Conservation (phyloP, 1,140 invertebrate species). For the Globodera ellingtonae region DNA sequence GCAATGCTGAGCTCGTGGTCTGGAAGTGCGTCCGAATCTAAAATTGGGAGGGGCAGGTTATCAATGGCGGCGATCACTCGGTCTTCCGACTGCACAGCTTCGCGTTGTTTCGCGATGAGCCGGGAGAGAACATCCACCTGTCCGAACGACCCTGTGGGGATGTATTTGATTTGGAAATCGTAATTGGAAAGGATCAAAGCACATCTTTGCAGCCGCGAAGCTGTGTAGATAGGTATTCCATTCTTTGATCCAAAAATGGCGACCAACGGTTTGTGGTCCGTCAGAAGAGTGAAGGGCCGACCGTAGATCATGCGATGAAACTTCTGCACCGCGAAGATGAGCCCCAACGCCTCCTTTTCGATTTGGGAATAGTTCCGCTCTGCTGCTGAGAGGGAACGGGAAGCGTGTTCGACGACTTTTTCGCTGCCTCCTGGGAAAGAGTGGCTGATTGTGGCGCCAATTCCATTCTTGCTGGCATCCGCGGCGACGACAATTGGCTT, state of each 20-base stretch:
- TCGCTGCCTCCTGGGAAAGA: conserved; percentile 38
- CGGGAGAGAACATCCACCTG: conserved; percentile 38
- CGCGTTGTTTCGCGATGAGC: conserved; percentile 20
- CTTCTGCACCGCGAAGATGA: background rate
- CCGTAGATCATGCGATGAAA: conserved; percentile 70
- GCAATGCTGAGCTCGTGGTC: background rate
- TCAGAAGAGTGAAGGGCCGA: conserved; percentile 62
- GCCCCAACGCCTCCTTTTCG: conserved; percentile 68
- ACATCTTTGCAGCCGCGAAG: conserved; percentile 24
- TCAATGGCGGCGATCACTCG: background rate
- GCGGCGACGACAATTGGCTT: conserved; percentile 48
- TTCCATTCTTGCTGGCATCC: conserved; percentile 54
- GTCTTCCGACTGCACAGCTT: conserved; percentile 19
- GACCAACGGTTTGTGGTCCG: conserved; percentile 15
- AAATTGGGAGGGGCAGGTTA: background rate
- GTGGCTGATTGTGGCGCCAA: conserved; percentile 65
- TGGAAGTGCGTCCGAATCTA: background rate
- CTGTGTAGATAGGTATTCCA: conserved; percentile 29
- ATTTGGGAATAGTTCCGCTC: conserved; percentile 69
- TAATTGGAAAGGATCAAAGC: conserved; percentile 19
- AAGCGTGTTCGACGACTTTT: conserved; percentile 64
- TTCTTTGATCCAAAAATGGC: conserved; percentile 24
- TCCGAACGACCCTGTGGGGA: conserved; percentile 1
- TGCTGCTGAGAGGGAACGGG: conserved; percentile 39
- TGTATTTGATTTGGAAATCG: conserved; percentile 31